phyloP scores from a whole-genome alignment of 2,797 vertebrate genomes.

The Scarus forsteni region DNA sequence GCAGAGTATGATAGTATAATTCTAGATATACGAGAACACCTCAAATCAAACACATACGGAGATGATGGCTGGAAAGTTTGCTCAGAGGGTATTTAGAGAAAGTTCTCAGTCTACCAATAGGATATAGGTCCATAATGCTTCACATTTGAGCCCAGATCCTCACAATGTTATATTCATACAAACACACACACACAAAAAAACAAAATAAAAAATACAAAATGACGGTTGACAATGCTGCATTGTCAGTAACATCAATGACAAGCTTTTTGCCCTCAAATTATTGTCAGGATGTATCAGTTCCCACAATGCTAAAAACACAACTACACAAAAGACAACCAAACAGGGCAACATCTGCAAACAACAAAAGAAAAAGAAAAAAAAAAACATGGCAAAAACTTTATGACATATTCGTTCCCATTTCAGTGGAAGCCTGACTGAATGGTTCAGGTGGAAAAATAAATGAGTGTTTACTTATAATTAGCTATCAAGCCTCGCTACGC shows the following conservation, averaged over 20 bases:
- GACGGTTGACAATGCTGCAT: too few relatives aligned
- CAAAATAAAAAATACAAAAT: not conserved
- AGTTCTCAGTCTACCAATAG: not conserved
- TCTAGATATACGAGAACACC: too few relatives aligned
- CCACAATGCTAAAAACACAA: not conserved
- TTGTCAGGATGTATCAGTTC: too few relatives aligned
- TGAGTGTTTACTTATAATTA: constrained; percentile 42
- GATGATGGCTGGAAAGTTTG: not conserved
- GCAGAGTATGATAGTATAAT: too few relatives aligned
- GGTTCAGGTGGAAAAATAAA: constrained; percentile 34
- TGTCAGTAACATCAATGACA: too few relatives aligned
- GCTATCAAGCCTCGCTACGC: constrained; percentile 31
- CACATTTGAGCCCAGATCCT: not conserved
- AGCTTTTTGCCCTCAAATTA: too few relatives aligned
- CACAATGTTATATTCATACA: not conserved
- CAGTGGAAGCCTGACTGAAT: constrained; percentile 14
- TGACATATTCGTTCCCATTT: not conserved
- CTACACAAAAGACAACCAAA: not conserved
- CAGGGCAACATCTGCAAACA: not conserved
- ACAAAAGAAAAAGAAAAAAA: not conserved
- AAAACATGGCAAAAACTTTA: too few relatives aligned
- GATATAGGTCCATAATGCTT: not conserved
- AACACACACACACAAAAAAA: not conserved
- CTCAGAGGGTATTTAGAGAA: not conserved
- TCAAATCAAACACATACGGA: too few relatives aligned